Evolutionary conservation across 1,140 invertebrate genomes (phyloP).

Genomic region (Steinernema feltiae): DNA sequence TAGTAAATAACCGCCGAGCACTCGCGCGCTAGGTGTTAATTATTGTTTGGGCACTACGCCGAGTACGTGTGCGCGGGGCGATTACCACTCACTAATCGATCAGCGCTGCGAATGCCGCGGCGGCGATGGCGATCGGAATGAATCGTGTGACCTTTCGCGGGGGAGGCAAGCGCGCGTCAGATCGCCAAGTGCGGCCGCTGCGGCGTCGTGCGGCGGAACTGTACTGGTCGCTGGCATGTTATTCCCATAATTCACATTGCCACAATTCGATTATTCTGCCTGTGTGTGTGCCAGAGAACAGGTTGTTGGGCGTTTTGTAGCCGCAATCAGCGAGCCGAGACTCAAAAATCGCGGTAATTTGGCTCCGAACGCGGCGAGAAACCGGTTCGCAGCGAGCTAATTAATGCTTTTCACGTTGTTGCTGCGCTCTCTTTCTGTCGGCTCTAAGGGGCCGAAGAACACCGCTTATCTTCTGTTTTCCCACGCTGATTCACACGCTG

Average conservation of each 20-base stretch:
- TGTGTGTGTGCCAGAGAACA: too few species aligned
- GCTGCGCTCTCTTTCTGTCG: too few species aligned
- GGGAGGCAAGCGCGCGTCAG: background rate
- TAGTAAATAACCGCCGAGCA: background rate
- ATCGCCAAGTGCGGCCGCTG: background rate
- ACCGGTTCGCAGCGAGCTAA: too few species aligned
- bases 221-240: background rate
- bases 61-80: background rate
- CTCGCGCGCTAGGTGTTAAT: background rate
- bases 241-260: background rate
- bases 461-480: background rate
- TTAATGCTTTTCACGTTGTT: too few species aligned
- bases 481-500: background rate
- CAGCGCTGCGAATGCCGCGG: background rate
- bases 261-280: background rate
- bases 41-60: background rate
- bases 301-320: too few species aligned
- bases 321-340: too few species aligned
- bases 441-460: too few species aligned
- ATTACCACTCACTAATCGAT: conserved; percentile 7
- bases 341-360: too few species aligned
- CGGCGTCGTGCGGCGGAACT: background rate
- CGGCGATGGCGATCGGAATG: background rate
- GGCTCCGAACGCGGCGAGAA: too few species aligned
- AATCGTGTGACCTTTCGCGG: background rate